Percentiles rank a stretch among this genome's conserved stretches.
phyloP scores from a whole-genome alignment of 2,888 invertebrate species.

The Campopleginae sp. region DNA sequence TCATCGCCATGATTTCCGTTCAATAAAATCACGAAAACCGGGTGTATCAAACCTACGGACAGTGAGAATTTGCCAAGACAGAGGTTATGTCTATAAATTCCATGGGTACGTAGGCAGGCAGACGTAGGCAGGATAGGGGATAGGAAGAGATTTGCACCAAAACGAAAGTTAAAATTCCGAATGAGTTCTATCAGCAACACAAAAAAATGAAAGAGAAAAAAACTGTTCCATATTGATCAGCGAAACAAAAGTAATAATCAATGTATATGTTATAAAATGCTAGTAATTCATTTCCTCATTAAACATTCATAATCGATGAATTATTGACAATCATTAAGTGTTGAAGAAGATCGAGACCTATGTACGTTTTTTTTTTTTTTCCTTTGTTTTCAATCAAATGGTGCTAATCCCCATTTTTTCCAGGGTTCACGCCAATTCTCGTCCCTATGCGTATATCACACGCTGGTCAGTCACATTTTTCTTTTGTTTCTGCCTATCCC shows the following conservation, averaged over 20 bases:
- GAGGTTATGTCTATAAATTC: constrained; percentile 56
- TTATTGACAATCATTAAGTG: background rate
- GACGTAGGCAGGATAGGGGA: constrained; percentile 39
- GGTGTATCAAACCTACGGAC: constrained; percentile 69
- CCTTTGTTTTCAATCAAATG: constrained; percentile 18
- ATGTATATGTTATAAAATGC: constrained; percentile 5
- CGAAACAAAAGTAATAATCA: background rate
- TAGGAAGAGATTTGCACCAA: constrained; percentile 38
- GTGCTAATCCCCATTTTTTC: constrained; percentile 29
- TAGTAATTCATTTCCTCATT: background rate
- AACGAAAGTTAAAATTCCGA: background rate
- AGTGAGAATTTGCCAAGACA: constrained; percentile 62
- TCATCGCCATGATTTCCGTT: constrained; percentile 20
- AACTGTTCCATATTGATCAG: background rate
- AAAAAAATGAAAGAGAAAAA: background rate
- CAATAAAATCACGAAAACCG: constrained; percentile 70
- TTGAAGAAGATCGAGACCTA: background rate
- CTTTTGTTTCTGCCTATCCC: background rate
- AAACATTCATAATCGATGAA: constrained; percentile 12
- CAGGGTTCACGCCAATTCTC: constrained; percentile 36
- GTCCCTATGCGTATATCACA: constrained; percentile 47
- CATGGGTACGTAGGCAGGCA: constrained; percentile 42
- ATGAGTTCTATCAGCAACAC: background rate
- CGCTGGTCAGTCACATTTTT: constrained; percentile 23
- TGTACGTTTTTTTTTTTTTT: constrained; percentile 2